Conservation (phyloP, 2,888 invertebrate genomes). For the Drosophila mayaguana region DNA sequence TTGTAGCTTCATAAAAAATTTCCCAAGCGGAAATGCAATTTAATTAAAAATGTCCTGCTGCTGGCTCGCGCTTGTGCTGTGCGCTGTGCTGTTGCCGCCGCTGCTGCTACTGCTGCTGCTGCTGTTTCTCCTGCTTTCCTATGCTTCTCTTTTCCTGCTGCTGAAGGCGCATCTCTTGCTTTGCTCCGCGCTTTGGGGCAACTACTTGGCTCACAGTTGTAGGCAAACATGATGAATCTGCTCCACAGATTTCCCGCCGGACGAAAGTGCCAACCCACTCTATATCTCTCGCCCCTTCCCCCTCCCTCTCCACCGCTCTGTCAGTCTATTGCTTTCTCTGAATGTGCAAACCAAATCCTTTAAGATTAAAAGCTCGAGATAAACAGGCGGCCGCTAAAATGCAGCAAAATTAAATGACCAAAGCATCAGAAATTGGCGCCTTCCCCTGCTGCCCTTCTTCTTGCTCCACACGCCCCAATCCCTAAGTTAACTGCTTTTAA, state of each 20-base stretch:
- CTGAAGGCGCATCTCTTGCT: constrained; percentile 30
- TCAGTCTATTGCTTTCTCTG: neutral
- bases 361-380: constrained; percentile 77
- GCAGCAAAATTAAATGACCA: constrained; percentile 62
- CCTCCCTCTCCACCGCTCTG: neutral
- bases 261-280: constrained; percentile 53
- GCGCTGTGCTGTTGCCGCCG: constrained; percentile 15
- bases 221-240: constrained; percentile 80
- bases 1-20: constrained; percentile 82
- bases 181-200: constrained; percentile 27
- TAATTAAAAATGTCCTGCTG: constrained; percentile 83
- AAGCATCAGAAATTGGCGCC: neutral
- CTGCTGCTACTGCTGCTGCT: constrained; percentile 7
- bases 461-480: too few species aligned
- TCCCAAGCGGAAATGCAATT: constrained; percentile 83
- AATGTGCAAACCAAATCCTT: constrained; percentile 66
- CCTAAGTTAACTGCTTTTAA: constrained; percentile 52
- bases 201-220: constrained; percentile 69
- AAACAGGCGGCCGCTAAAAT: constrained; percentile 61
- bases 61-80: constrained; percentile 38
- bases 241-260: constrained; percentile 78
- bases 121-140: constrained; percentile 1
- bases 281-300: neutral
- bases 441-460: neutral
- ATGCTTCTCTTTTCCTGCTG: constrained; percentile 13